phyloP scores from a whole-genome alignment of 2,113 vertebrate species.

The Xyliphius kryptos region DNA sequence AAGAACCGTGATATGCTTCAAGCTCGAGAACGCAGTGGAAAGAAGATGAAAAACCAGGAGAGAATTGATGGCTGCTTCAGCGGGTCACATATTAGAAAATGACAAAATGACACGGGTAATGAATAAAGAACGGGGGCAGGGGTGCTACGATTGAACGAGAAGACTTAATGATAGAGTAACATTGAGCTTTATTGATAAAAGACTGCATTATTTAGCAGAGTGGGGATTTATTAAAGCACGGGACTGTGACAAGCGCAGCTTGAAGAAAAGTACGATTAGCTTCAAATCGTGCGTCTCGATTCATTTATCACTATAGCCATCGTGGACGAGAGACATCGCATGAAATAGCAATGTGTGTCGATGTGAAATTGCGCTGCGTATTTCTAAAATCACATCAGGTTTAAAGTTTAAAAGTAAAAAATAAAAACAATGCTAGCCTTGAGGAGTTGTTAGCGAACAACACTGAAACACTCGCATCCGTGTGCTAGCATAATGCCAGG shows the following conservation, averaged over 20 bases:
- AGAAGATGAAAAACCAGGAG: slow-evolving; percentile 14
- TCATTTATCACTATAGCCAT: slow-evolving; percentile 30
- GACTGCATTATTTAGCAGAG: slow-evolving; percentile 47
- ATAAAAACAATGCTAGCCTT: too few species aligned
- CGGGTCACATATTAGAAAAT: slow-evolving; percentile 32
- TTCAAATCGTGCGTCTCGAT: slow-evolving; percentile 36
- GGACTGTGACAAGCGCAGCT: slow-evolving; percentile 37
- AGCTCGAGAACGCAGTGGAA: too few species aligned
- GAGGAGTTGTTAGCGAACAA: too few species aligned
- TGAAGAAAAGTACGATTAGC: slow-evolving; percentile 28
- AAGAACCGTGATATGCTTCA: too few species aligned
- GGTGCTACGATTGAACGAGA: slow-evolving; percentile 43
- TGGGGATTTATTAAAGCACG: slow-evolving; percentile 38
- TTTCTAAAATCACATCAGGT: too few species aligned
- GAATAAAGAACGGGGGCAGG: slow-evolving; percentile 45
- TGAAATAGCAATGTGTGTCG: too few species aligned
- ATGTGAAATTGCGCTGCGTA: slow-evolving; percentile 15
- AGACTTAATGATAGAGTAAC: slow-evolving; percentile 46
- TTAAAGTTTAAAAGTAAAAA: too few species aligned
- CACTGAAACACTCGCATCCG: too few species aligned
- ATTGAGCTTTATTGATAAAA: slow-evolving; percentile 52
- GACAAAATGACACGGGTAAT: slow-evolving; percentile 40
- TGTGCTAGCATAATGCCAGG: too few species aligned
- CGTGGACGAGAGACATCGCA: too few species aligned
- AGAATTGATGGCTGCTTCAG: slow-evolving; percentile 33